phyloP scores from a whole-genome alignment of 2,113 vertebrate genomes.

The Anguilla rostrata region DNA sequence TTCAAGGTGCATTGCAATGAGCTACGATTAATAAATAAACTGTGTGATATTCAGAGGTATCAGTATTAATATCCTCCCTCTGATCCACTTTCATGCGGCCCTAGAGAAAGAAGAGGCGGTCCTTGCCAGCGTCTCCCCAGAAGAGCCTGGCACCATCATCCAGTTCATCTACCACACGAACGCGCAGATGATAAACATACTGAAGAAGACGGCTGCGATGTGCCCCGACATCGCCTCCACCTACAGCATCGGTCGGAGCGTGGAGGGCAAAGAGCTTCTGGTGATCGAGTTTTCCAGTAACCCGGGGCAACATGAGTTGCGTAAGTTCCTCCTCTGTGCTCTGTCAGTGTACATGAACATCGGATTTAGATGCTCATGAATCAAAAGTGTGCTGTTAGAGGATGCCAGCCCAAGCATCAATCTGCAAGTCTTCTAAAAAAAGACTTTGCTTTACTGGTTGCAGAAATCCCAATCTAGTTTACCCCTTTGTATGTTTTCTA shows the following conservation, averaged over 20 bases:
- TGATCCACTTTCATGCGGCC: too few relatives aligned
- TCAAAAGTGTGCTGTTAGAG: background rate
- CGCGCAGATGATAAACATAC: conserved; percentile 72
- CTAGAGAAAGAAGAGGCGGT: conserved; percentile 41
- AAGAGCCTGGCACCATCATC: conserved; percentile 62
- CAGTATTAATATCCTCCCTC: background rate
- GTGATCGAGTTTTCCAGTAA: conserved; percentile 91
- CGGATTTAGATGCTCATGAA: background rate
- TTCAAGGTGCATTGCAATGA: too few relatives aligned
- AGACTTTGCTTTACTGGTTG: too few relatives aligned
- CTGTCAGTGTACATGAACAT: background rate
- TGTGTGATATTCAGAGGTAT: background rate
- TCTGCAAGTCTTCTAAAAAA: too few relatives aligned
- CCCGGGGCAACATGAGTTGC: conserved; percentile 84
- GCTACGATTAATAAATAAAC: too few relatives aligned
- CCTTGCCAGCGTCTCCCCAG: conserved; percentile 43
- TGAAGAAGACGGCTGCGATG: conserved; percentile 77
- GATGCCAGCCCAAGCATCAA: background rate
- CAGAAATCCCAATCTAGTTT: too few relatives aligned
- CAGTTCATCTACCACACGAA: conserved; percentile 82
- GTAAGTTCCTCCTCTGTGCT: conserved; percentile 67
- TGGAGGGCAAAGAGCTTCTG: conserved; percentile 85
- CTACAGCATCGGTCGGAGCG: conserved; percentile 90
- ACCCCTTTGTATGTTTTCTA: background rate
- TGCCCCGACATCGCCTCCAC: conserved; percentile 80